Percentiles rank a stretch among this genome's conserved stretches.
Conservation (phyloP, 1,140 invertebrate species). For the Anagrus nilaparvatae region DNA sequence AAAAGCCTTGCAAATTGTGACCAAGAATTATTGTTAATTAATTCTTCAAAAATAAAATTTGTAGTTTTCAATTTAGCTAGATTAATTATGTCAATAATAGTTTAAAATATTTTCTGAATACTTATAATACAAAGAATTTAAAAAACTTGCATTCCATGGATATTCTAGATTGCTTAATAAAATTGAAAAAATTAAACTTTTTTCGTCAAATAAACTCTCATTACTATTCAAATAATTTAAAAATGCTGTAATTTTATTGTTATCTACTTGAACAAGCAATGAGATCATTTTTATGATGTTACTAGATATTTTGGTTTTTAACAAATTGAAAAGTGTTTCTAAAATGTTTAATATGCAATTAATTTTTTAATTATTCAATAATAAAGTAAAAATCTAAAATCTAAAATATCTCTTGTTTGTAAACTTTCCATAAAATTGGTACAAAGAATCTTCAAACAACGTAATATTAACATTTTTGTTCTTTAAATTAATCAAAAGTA, state of each 20-base stretch:
- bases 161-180: slow-evolving; percentile 26
- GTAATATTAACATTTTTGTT: slow-evolving; percentile 28
- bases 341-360: slow-evolving; percentile 17
- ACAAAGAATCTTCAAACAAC: slow-evolving; percentile 42
- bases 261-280: slow-evolving; percentile 26
- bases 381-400: too few species aligned
- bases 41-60: slow-evolving; percentile 36
- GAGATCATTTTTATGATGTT: slow-evolving; percentile 24
- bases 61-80: too few species aligned
- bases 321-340: slow-evolving; percentile 24
- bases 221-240: slow-evolving; percentile 20
- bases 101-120: too few species aligned
- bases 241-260: slow-evolving; percentile 22
- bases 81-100: too few species aligned
- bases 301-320: slow-evolving; percentile 20
- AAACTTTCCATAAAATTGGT: slow-evolving; percentile 47
- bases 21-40: slow-evolving; percentile 49
- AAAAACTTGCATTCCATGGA: slow-evolving; percentile 28
- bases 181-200: slow-evolving; percentile 28
- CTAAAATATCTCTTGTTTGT: too few species aligned
- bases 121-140: too few species aligned
- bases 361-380: slow-evolving; percentile 7
- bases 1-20: slow-evolving; percentile 53
- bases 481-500: slow-evolving; percentile 23
- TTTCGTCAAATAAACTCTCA: slow-evolving; percentile 20